Conservation (phyloP, 2,113 vertebrate genomes). For the Tiliqua scincoides region DNA sequence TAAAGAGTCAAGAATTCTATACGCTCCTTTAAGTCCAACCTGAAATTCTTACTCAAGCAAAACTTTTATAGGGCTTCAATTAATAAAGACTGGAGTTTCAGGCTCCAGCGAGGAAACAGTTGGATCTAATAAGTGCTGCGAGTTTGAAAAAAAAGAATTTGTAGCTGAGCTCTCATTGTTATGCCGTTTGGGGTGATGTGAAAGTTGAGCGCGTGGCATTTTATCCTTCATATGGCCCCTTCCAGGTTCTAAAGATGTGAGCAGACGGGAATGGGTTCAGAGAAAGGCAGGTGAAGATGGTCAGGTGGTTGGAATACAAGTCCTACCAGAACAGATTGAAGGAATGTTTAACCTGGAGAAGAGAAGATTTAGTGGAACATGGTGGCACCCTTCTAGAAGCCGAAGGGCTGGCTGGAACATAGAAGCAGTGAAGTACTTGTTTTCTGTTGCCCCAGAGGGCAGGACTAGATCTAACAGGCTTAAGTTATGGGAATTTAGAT, state of each 20-base stretch:
- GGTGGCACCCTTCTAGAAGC: too few species aligned
- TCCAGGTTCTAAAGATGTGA: too few species aligned
- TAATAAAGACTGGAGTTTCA: background rate
- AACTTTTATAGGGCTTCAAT: background rate
- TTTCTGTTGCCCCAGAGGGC: too few species aligned
- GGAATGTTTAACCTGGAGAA: too few species aligned
- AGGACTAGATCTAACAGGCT: too few species aligned
- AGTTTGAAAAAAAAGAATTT: background rate
- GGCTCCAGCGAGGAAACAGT: background rate
- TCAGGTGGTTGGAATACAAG: background rate
- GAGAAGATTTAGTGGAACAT: too few species aligned
- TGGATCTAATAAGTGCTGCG: constrained; percentile 2
- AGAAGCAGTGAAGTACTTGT: too few species aligned
- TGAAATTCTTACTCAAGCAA: constrained; percentile 19
- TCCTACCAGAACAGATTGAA: too few species aligned
- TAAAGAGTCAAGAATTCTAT: background rate
- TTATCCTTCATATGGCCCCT: background rate
- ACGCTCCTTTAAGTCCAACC: background rate
- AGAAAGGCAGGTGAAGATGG: background rate
- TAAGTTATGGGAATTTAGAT: too few species aligned
- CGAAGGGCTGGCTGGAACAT: too few species aligned
- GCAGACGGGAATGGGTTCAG: too few species aligned
- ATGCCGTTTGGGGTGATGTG: background rate
- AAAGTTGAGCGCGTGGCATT: background rate
- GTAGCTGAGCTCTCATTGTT: background rate